These are phyloP conservation scores for Drosophila kohkoa DNA, from an alignment of 1,140 invertebrate species.

Conservation along the genomic window DNA sequence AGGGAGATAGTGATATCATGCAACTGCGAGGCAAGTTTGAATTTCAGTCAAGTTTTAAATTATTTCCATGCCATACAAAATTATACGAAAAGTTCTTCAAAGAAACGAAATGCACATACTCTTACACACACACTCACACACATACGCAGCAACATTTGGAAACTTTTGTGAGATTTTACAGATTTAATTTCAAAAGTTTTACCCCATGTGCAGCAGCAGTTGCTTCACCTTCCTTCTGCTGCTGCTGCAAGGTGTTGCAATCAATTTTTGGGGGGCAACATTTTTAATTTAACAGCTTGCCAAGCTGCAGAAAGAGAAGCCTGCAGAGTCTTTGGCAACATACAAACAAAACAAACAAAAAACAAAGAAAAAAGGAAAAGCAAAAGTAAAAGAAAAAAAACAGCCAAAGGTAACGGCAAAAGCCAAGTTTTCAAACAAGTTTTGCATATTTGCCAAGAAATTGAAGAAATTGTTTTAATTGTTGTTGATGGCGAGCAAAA, in stretches of 20 bases:
- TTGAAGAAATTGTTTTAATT: slow-evolving; percentile 77
- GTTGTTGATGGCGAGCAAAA: slow-evolving; percentile 44
- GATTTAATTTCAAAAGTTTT: slow-evolving; percentile 68
- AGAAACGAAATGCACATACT: slow-evolving; percentile 14
- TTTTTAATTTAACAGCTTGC: slow-evolving; percentile 61
- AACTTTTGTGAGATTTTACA: slow-evolving; percentile 59
- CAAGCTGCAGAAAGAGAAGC: background rate
- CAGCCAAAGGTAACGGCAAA: slow-evolving; percentile 18
- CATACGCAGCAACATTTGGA: slow-evolving; percentile 19
- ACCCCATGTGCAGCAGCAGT: slow-evolving; percentile 35
- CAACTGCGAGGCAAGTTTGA: slow-evolving; percentile 2
- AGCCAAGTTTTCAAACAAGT: slow-evolving; percentile 42
- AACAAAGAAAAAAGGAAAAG: slow-evolving; percentile 5
- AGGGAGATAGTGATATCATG: too few species aligned
- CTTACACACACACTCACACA: slow-evolving; percentile 7
- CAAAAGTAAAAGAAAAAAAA: background rate
- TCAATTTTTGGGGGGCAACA: slow-evolving; percentile 50
- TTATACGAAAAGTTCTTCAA: slow-evolving; percentile 50
- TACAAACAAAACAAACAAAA: slow-evolving; percentile 14
- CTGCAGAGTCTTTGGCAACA: slow-evolving; percentile 10
- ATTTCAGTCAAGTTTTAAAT: slow-evolving; percentile 33
- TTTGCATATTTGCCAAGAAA: slow-evolving; percentile 66
- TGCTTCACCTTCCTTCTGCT: background rate
- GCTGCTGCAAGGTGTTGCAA: slow-evolving; percentile 50
- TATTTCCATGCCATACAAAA: slow-evolving; percentile 43